Evolutionary conservation across 2,113 vertebrate genomes (phyloP).

Genomic region (Tragulus kanchil): DNA sequence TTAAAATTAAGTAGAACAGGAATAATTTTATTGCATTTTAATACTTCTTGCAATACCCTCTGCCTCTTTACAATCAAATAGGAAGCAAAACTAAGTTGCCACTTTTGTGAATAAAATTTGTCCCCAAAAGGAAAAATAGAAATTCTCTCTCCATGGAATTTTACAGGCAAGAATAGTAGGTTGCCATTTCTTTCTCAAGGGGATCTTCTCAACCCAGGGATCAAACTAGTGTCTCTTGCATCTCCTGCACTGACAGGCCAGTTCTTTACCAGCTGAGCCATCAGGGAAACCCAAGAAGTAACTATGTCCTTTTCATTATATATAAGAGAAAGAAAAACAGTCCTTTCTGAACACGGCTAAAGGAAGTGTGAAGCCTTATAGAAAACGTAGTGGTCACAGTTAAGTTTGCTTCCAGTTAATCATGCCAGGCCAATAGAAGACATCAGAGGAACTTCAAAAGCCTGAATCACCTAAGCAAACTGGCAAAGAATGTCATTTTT

Average conservation of each 20-base stretch:
- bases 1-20: no score
- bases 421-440: conserved; percentile 76
- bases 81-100: no score
- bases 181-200: background rate
- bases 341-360: conserved; percentile 48
- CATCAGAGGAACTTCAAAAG: conserved; percentile 79
- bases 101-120: conserved; percentile 73
- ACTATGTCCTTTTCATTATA: background rate
- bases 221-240: background rate
- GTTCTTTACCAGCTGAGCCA: background rate
- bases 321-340: conserved; percentile 51
- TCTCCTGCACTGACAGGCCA: background rate
- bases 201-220: background rate
- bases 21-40: no score
- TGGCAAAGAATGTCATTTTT: conserved; percentile 77
- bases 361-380: conserved; percentile 57
- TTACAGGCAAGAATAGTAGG: background rate
- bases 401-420: conserved; percentile 62
- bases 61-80: no score
- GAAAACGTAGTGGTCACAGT: conserved; percentile 74
- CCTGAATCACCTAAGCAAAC: conserved; percentile 78
- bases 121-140: no score
- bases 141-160: background rate
- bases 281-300: background rate
- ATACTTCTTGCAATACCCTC: no score